Percentiles rank a stretch among this genome's conserved stretches.
These are phyloP conservation scores for Rapana venosa DNA, from an alignment of 2,888 invertebrate genomes.

Conservation along the genomic window DNA sequence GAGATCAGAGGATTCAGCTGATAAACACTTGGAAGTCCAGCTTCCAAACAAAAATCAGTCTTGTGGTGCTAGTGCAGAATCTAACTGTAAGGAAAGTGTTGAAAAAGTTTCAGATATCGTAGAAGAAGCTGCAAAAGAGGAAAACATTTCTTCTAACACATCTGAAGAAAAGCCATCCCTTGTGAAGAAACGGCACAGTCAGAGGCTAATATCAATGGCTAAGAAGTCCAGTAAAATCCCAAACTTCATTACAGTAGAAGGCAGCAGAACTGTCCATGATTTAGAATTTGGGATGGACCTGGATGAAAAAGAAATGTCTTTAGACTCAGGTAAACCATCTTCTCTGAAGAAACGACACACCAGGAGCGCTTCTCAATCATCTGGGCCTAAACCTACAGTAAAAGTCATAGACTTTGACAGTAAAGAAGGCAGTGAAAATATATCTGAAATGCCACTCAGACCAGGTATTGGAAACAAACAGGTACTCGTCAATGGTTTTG, in stretches of 20 bases:
- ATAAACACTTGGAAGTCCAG: not conserved
- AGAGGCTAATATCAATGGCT: conserved; percentile 1
- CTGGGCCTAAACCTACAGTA: not conserved
- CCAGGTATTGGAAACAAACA: not conserved
- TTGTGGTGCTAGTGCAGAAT: not conserved
- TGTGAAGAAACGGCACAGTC: conserved; percentile 27
- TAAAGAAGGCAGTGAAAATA: not conserved
- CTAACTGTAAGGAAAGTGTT: not conserved
- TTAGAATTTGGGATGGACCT: not conserved
- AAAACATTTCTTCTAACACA: not conserved
- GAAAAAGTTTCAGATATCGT: not conserved
- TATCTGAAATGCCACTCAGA: not conserved
- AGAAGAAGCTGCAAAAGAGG: not conserved
- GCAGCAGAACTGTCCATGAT: not conserved
- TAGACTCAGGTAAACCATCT: not conserved
- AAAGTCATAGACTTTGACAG: not conserved
- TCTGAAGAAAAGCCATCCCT: not conserved
- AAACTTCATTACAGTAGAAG: not conserved
- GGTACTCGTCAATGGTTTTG: conserved; percentile 28
- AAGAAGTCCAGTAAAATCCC: not conserved
- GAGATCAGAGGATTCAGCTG: not conserved
- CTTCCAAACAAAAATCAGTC: not conserved
- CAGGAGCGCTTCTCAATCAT: not conserved
- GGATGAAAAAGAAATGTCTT: not conserved
- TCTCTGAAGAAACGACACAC: conserved; percentile 1